Conservation (phyloP, 2,113 vertebrate species). For the Mugil cephalus region DNA sequence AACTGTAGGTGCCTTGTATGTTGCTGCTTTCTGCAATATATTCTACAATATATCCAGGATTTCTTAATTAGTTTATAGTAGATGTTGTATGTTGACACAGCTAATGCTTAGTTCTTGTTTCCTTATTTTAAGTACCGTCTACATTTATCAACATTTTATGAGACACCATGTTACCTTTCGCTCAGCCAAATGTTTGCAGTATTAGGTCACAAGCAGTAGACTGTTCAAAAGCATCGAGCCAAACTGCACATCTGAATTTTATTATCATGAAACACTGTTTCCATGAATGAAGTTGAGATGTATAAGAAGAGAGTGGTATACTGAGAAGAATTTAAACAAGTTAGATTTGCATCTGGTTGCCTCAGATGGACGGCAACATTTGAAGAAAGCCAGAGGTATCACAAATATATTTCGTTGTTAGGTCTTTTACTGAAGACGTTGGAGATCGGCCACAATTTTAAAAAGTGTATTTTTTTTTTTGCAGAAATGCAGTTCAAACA, state of each 20-base stretch:
- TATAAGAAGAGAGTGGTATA: slow-evolving; percentile 39
- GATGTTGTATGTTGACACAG: slow-evolving; percentile 8
- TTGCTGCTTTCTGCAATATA: slow-evolving; percentile 6
- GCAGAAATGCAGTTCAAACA: slow-evolving; percentile 32
- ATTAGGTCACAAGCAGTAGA: slow-evolving; percentile 67
- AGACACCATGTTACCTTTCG: slow-evolving; percentile 54
- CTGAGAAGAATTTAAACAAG: slow-evolving; percentile 23
- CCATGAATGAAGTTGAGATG: slow-evolving; percentile 68
- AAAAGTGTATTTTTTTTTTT: slow-evolving; percentile 6
- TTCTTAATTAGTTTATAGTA: not conserved
- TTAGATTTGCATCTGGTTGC: slow-evolving; percentile 5
- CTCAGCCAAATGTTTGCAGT: slow-evolving; percentile 65
- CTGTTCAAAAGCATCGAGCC: slow-evolving; percentile 49
- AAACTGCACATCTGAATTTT: slow-evolving; percentile 73
- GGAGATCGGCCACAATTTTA: not conserved
- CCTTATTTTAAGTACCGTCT: slow-evolving; percentile 12
- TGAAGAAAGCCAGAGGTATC: not conserved
- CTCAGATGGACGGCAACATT: slow-evolving; percentile 4
- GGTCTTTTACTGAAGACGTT: slow-evolving; percentile 18
- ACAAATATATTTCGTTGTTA: slow-evolving; percentile 17
- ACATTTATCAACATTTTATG: slow-evolving; percentile 65
- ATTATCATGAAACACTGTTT: slow-evolving; percentile 63
- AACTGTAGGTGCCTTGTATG: not conserved
- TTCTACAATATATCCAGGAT: not conserved
- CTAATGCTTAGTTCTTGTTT: slow-evolving; percentile 15